phyloP scores from a whole-genome alignment of 2,888 invertebrate genomes.

The Cordylochernes scorpioides region DNA sequence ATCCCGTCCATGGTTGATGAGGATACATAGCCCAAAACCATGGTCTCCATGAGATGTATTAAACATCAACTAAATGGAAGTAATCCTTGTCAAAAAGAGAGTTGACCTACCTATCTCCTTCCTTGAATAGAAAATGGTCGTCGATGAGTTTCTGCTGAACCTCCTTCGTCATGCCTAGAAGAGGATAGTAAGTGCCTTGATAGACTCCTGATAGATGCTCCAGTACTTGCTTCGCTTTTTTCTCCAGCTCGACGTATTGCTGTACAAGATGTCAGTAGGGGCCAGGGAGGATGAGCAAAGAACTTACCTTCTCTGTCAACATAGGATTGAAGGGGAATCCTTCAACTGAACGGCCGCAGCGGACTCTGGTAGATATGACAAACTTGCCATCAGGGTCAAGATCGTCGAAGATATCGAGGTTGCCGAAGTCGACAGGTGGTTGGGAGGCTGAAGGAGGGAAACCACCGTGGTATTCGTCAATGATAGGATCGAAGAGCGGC shows the following conservation, averaged over 20 bases:
- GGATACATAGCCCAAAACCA: too few species aligned
- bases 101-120: slow-evolving; percentile 36
- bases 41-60: too few species aligned
- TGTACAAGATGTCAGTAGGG: too few species aligned
- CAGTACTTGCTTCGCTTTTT: slow-evolving; percentile 28
- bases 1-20: too few species aligned
- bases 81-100: too few species aligned
- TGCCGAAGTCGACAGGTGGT: slow-evolving; percentile 77
- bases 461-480: slow-evolving; percentile 84
- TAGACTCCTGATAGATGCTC: slow-evolving; percentile 59
- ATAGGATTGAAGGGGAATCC: slow-evolving; percentile 96
- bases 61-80: too few species aligned
- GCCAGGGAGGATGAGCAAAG: too few species aligned
- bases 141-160: too few species aligned
- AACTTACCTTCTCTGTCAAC: slow-evolving; percentile 44
- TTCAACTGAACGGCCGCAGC: slow-evolving; percentile 59
- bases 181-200: slow-evolving; percentile 77
- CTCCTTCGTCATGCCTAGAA: too few species aligned
- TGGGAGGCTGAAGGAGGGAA: slow-evolving; percentile 84
- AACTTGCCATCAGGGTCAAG: slow-evolving; percentile 52
- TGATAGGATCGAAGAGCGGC: slow-evolving; percentile 83
- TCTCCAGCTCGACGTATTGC: slow-evolving; percentile 91
- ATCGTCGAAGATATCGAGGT: slow-evolving; percentile 61
- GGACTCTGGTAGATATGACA: slow-evolving; percentile 80
- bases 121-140: too few species aligned